These are phyloP conservation scores for Phataginus tetradactyla DNA, from an alignment of 2,797 vertebrate species.

Conservation along the genomic window DNA sequence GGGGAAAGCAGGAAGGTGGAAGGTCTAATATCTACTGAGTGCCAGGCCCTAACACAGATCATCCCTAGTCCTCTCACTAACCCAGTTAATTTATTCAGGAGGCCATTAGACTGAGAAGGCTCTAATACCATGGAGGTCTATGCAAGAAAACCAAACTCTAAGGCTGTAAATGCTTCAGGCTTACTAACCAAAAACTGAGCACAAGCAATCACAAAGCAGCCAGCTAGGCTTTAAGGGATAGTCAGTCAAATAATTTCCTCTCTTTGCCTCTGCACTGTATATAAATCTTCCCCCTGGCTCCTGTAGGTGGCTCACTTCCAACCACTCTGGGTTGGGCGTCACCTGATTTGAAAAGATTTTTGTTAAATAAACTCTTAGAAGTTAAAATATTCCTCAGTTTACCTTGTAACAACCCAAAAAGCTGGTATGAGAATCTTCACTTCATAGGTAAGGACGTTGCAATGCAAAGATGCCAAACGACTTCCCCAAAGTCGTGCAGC, in stretches of 20 bases:
- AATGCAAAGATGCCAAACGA: conserved; percentile 19
- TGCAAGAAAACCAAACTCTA: neutral
- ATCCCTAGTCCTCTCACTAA: neutral
- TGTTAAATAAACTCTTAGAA: neutral
- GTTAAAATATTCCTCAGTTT: neutral
- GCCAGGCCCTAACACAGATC: neutral
- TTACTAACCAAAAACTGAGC: neutral
- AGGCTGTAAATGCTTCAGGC: neutral
- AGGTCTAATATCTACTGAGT: neutral
- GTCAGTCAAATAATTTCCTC: neutral
- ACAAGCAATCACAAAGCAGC: neutral
- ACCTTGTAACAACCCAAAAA: neutral
- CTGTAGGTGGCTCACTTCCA: neutral
- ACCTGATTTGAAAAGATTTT: neutral
- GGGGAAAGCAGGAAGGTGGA: neutral
- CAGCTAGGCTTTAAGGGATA: neutral
- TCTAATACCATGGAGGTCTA: neutral
- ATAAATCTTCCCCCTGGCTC: neutral
- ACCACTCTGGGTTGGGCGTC: neutral
- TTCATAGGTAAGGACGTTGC: neutral
- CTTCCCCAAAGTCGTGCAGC: neutral
- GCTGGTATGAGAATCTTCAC: neutral
- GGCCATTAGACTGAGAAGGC: neutral
- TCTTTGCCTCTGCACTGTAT: neutral
- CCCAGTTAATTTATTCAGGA: neutral